Evolutionary conservation across 2,113 vertebrate genomes (phyloP), one percentile per base, ranked within the genome.

Genomic region (Megalops atlanticus): DNA sequence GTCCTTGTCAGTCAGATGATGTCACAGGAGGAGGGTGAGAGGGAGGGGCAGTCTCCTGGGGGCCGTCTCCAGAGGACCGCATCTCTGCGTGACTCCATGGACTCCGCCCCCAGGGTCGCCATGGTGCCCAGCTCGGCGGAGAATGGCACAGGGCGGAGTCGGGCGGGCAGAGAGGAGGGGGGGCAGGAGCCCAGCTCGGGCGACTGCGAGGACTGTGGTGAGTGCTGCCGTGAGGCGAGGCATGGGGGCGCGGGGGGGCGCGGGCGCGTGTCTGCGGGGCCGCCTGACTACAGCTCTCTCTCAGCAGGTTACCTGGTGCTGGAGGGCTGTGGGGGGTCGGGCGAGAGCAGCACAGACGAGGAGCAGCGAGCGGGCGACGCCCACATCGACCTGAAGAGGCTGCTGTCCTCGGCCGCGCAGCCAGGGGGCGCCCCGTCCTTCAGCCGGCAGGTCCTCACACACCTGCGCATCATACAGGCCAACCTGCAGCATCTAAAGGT

Each of bases 281-380:
- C 18, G 0, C 18, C 52, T 6, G 24, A 31, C 15, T 40, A 36
- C n/a, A 15, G 27, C 39, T 69, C 86, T 89, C 69, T 88, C 86
- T 84, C 88, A 81, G 58, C 90, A 95, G 97, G 95, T 91, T 97
- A 94, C 86, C 90, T 99, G 91, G 95, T 97, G 88, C 95, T 97
- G 40, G 96, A 97, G 40, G 96, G 95, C 39, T 98, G 95, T 8
- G 94, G 93, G 0, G 85, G 94, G 0, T 90, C 95, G 18, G 96
- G 95, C 80, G 98, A 98, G 92, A 98, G 95, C 92, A 98, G 93
- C 90, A 97, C 97, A 3, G 97, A 98, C 0, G 96, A 97, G 35
- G 96, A 96, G 86, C 83, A 54, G 88, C 86, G 82, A 0, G 87
- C 91, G 2, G 91, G 92, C 0, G 91, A 93, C 83, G 92, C 91